phyloP scores from a whole-genome alignment of 2,888 invertebrate genomes.

The Catocala fraxini region DNA sequence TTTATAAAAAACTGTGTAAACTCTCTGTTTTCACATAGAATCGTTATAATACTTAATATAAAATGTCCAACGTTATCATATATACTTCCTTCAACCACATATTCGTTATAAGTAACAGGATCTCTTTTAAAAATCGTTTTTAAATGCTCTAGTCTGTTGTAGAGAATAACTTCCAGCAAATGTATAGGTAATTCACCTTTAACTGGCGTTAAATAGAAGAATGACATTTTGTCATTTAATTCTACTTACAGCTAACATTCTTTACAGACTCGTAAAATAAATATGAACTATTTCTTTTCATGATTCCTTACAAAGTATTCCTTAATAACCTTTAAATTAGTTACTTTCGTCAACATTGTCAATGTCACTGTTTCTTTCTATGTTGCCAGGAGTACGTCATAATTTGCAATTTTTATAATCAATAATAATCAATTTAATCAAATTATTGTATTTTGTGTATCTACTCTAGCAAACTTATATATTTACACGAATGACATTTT shows the following conservation, averaged over 20 bases:
- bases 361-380: too few relatives aligned
- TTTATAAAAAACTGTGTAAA: constrained; percentile 70
- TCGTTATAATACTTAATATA: constrained; percentile 78
- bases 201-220: constrained; percentile 88
- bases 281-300: background rate
- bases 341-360: too few relatives aligned
- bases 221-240: constrained; percentile 67
- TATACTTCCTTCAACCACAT: constrained; percentile 87
- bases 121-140: constrained; percentile 67
- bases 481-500: too few relatives aligned
- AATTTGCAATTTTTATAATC: too few relatives aligned
- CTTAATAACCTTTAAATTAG: too few relatives aligned
- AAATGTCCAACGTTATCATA: constrained; percentile 89
- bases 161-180: constrained; percentile 84
- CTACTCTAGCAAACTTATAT: too few relatives aligned
- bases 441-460: too few relatives aligned
- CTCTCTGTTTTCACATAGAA: constrained; percentile 62
- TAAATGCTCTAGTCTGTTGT: constrained; percentile 84
- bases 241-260: background rate
- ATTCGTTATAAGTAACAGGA: constrained; percentile 78
- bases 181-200: constrained; percentile 85
- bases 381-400: too few relatives aligned
- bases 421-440: too few relatives aligned
- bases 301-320: too few relatives aligned
- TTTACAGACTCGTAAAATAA: background rate